A percentile compares a stretch with the other conserved stretches of the same genome.
These are phyloP conservation scores for Lepidothrix coronata DNA, from an alignment of 2,113 vertebrate species.

Conservation along the genomic window DNA sequence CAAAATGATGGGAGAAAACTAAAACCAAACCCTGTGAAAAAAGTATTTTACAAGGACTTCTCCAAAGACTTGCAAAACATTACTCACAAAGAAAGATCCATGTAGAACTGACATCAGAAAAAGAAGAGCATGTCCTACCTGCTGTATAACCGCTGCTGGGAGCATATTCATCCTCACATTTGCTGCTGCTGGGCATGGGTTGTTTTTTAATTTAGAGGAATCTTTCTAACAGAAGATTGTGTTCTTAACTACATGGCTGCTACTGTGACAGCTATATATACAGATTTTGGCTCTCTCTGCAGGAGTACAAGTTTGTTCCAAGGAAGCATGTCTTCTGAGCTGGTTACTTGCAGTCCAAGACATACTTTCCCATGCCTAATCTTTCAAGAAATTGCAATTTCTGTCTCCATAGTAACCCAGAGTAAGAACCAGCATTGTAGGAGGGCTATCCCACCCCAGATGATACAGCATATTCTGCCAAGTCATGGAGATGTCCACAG, in stretches of 20 bases:
- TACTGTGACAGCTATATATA: not conserved
- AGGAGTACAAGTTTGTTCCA: not conserved
- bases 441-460: not conserved
- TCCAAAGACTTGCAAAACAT: not conserved
- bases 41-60: not conserved
- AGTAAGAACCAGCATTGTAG: not conserved
- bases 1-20: not conserved
- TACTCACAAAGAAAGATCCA: not conserved
- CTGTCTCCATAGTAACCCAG: not conserved
- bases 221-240: not conserved
- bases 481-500: not conserved
- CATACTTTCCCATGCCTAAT: not conserved
- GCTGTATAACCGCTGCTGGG: not conserved
- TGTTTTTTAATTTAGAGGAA: not conserved
- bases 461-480: not conserved
- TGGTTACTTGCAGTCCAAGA: not conserved
- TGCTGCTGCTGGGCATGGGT: not conserved
- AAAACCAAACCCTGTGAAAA: not conserved
- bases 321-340: not conserved
- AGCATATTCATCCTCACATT: not conserved
- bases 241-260: not conserved
- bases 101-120: not conserved
- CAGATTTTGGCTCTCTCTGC: not conserved
- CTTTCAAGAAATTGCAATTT: not conserved
- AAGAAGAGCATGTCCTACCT: not conserved